A percentile compares a stretch with the other conserved stretches of the same genome.
Conservation (phyloP, 2,888 invertebrate genomes). For the Aphidoletes aphidimyza region DNA sequence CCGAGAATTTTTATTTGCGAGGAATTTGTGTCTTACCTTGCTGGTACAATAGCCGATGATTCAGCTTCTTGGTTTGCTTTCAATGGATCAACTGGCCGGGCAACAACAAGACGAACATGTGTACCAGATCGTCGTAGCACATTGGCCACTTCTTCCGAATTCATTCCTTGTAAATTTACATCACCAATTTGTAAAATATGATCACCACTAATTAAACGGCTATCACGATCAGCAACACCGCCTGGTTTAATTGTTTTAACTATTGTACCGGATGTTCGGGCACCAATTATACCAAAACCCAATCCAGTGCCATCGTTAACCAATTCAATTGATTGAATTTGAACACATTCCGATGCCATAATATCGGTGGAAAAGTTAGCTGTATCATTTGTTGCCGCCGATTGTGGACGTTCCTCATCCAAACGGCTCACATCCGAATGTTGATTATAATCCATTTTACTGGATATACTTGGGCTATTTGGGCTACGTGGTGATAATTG, state of each 20-base stretch:
- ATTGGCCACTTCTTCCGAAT: constrained; percentile 96
- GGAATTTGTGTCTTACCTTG: constrained; percentile 64
- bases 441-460: constrained; percentile 28
- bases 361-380: constrained; percentile 77
- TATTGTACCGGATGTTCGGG: constrained; percentile 97
- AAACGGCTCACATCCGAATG: constrained; percentile 58
- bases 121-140: constrained; percentile 95
- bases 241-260: constrained; percentile 98
- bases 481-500: constrained; percentile 78
- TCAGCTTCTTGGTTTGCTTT: constrained; percentile 70
- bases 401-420: constrained; percentile 70
- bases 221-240: constrained; percentile 97
- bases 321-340: constrained; percentile 96
- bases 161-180: constrained; percentile 94
- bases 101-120: constrained; percentile 93
- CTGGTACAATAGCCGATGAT: constrained; percentile 74
- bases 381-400: constrained; percentile 75
- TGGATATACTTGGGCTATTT: constrained; percentile 68
- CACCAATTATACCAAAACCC: constrained; percentile 98
- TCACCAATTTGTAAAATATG: constrained; percentile 96
- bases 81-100: constrained; percentile 87
- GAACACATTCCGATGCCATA: constrained; percentile 91
- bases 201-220: constrained; percentile 96
- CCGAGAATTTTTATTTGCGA: background rate
- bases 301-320: constrained; percentile 97